Conservation (phyloP, 2,888 invertebrate species). For the Sussaba pulchella region DNA sequence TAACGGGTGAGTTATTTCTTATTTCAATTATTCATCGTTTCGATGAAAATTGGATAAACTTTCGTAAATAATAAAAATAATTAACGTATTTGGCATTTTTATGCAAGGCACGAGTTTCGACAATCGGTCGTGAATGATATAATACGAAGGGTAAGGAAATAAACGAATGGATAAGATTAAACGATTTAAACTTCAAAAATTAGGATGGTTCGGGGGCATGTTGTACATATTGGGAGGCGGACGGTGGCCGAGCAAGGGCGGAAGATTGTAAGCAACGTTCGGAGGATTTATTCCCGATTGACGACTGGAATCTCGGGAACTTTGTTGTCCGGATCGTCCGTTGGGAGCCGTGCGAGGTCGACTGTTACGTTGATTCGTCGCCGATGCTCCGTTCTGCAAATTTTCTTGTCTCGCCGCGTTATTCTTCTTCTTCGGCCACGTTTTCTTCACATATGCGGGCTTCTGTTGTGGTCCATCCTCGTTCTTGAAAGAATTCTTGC, state of each 20-base stretch:
- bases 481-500: background rate
- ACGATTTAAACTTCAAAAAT: background rate
- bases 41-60: too few species aligned
- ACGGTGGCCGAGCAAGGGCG: too few species aligned
- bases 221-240: background rate
- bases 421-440: background rate
- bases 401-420: background rate
- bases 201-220: background rate
- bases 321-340: background rate
- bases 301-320: too few species aligned
- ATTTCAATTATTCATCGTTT: too few species aligned
- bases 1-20: background rate
- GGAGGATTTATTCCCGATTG: too few species aligned
- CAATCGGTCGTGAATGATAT: background rate
- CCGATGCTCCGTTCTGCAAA: too few species aligned
- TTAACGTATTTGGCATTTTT: slow-evolving; percentile 14
- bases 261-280: too few species aligned
- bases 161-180: background rate
- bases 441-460: slow-evolving; percentile 23
- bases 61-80: too few species aligned
- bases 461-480: too few species aligned
- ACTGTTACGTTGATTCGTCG: background rate
- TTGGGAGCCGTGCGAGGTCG: background rate
- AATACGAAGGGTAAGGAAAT: background rate
- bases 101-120: background rate